Base-by-base conservation (phyloP, 2,113 vertebrate genomes). In the Amia ocellicauda region DNA sequence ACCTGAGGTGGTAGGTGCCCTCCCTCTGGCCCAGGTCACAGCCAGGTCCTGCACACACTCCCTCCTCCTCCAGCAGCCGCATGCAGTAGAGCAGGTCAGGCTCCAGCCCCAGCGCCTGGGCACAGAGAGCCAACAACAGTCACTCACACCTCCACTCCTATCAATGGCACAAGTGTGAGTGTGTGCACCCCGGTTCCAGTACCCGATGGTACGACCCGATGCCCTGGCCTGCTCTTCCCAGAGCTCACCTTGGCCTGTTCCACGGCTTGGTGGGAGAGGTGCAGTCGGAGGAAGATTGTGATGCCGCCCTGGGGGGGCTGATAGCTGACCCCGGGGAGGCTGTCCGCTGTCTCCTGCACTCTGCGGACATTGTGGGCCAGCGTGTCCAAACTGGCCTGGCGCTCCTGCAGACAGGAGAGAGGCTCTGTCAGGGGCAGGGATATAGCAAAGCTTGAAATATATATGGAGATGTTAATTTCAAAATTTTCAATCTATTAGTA, bases 1-100 rank as follows among this genome's bases (percentile, higher is more conserved):
- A 88, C 88, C 87, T 85, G 74, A 90, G 67, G 68, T 90, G 83
- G 47, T 82, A 4, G 23, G 75, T 85, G 3, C 78, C 84, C 3
- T 82, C 72, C 60, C 66, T 70, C 55, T 82, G 83, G 24, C 74
- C 74, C 0, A 50, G 69, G 14, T 79, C 69, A 41, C 52, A 79
- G 11, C 88, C 88, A 1, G 83, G 73, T 53, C 43, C 20, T 11
- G 51, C 16, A 0, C 76, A 23, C 65, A 87, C 29, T 2, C 83
- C 86, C 0, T 57, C 55, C 4, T 88, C 83, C 55, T 89, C 86
- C 7, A 88, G 71, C 13, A 89, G 69, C 54, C 31, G 61, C 1
- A 50, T 3, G 45, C 83, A 84, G 77, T 90, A 90, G 66, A 83
- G 78, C 1, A 67, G 16, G 28, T 89, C 85, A 2, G 84, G 78